phyloP scores from a whole-genome alignment of 2,113 vertebrate genomes.

The Poecilia latipinna region DNA sequence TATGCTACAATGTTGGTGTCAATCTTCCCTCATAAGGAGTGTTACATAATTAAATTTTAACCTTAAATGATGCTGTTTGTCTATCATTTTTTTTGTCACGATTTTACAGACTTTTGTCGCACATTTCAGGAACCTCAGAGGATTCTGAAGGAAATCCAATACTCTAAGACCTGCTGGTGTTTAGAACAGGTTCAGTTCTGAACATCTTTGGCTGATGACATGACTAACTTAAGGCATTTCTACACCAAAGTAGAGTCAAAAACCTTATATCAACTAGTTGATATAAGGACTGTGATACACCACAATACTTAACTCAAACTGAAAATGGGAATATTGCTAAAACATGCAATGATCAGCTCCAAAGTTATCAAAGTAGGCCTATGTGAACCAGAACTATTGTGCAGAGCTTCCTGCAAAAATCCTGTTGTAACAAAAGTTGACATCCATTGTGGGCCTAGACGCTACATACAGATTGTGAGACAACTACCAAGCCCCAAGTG shows the following conservation, averaged over 20 bases:
- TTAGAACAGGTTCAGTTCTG: neutral
- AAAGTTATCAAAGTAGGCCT: too few species aligned
- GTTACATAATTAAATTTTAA: constrained; percentile 72
- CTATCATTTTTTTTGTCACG: neutral
- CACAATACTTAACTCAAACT: neutral
- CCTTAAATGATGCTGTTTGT: neutral
- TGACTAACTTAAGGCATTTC: neutral
- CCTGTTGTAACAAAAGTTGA: too few species aligned
- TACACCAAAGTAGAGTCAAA: neutral
- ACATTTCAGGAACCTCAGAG: neutral
- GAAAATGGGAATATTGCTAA: too few species aligned
- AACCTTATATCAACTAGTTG: neutral
- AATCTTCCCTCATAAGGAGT: constrained; percentile 24
- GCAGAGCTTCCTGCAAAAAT: too few species aligned
- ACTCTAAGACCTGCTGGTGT: neutral
- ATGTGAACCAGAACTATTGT: too few species aligned
- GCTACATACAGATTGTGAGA: too few species aligned
- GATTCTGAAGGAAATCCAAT: neutral
- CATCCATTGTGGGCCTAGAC: too few species aligned
- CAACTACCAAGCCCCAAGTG: too few species aligned
- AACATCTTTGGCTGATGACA: neutral
- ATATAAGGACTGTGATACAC: too few species aligned
- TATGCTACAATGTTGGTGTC: constrained; percentile 29
- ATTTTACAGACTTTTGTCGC: neutral
- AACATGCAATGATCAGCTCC: too few species aligned